These are phyloP conservation scores for Mastigias papua DNA, from an alignment of 30 jellyfish, hydroid and myxozoan genomes.

Conservation along the genomic window DNA sequence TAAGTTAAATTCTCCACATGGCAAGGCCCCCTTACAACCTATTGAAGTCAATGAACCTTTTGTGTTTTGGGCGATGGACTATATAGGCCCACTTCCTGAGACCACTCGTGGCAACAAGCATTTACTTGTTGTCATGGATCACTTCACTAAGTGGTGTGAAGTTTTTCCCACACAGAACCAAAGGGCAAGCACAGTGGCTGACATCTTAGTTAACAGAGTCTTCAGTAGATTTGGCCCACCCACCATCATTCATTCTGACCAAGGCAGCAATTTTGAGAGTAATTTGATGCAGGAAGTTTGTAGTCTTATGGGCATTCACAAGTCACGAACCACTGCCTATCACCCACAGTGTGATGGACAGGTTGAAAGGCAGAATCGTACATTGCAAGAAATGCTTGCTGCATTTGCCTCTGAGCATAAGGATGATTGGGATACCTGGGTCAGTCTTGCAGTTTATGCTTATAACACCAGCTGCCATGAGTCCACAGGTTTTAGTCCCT, in stretches of 20 bases:
- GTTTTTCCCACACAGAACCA: conserved; percentile 59
- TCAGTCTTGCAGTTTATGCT: too few species aligned
- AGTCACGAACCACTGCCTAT: conserved; percentile 65
- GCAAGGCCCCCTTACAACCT: conserved; percentile 43
- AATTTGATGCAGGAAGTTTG: conserved; percentile 51
- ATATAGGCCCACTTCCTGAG: conserved; percentile 65
- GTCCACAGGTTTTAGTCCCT: too few species aligned
- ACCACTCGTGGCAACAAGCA: conserved; percentile 68
- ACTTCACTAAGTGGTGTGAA: conserved; percentile 77
- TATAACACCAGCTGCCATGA: too few species aligned
- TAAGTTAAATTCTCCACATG: background rate
- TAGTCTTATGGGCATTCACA: conserved; percentile 47
- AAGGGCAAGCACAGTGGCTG: conserved; percentile 71
- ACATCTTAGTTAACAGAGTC: conserved; percentile 42
- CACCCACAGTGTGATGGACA: conserved; percentile 67
- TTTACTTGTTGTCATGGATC: conserved; percentile 67
- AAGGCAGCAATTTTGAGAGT: conserved; percentile 64
- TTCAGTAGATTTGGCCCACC: conserved; percentile 67
- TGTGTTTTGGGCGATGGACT: conserved; percentile 53
- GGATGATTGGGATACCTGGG: background rate
- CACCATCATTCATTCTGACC: conserved; percentile 58
- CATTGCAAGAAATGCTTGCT: conserved; percentile 14
- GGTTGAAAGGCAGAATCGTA: conserved; percentile 30
- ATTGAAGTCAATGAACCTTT: conserved; percentile 58
- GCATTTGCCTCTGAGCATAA: conserved; percentile 4